phyloP scores from a whole-genome alignment of 37 sponge, comb jelly and placozoan species.

The Mnemiopsis leidyi region DNA sequence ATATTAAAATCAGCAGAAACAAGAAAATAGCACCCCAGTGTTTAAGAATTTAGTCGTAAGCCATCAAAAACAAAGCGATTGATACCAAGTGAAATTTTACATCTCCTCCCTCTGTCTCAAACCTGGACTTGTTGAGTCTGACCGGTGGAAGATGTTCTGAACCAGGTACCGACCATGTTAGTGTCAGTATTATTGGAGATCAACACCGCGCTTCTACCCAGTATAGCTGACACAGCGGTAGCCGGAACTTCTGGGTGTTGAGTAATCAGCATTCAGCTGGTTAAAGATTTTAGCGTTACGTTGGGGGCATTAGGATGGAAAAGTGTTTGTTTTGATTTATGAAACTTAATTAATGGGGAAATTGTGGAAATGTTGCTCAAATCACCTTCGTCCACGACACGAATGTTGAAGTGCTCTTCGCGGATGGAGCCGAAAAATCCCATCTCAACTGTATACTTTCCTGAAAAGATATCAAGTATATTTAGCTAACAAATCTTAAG shows the following conservation, averaged over 20 bases:
- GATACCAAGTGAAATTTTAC: too few species aligned
- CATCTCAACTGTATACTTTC: constrained; percentile 35
- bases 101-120: too few species aligned
- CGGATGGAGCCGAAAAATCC: constrained; percentile 4
- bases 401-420: neutral
- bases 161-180: neutral
- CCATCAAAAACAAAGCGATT: too few species aligned
- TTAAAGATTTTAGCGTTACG: too few species aligned
- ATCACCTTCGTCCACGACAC: neutral
- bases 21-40: too few species aligned
- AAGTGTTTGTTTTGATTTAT: too few species aligned
- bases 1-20: too few species aligned
- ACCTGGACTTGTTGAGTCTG: neutral
- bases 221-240: neutral
- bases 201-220: neutral
- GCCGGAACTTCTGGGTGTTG: neutral
- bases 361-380: neutral
- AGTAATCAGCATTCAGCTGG: neutral
- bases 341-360: too few species aligned
- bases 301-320: too few species aligned
- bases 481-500: too few species aligned
- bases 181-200: neutral
- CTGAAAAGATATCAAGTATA: too few species aligned
- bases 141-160: neutral
- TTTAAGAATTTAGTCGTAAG: too few species aligned